These are phyloP conservation scores for Neotragus pygmaeus DNA, from an alignment of 2,113 vertebrate species.

Conservation along the genomic window DNA sequence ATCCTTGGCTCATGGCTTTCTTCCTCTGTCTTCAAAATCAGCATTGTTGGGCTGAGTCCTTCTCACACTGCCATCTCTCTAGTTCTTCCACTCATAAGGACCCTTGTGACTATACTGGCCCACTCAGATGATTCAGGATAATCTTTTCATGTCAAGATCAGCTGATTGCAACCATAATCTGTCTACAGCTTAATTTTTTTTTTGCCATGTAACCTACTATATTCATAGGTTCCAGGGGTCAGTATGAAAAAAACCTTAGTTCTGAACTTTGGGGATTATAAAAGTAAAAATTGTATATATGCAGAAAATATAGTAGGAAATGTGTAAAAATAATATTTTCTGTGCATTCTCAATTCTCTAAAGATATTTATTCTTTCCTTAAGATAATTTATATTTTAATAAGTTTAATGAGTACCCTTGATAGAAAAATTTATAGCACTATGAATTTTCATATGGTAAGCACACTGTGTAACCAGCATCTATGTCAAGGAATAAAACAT, in stretches of 20 bases:
- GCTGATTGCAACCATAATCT: not conserved
- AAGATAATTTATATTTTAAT: not conserved
- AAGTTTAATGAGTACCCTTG: not conserved
- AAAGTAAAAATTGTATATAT: not conserved
- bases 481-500: not conserved
- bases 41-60: not conserved
- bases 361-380: not conserved
- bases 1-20: not conserved
- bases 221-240: not conserved
- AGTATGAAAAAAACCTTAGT: not conserved
- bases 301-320: not conserved
- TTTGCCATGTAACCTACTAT: not conserved
- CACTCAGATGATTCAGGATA: too few species aligned
- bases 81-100: not conserved
- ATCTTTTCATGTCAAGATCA: not conserved
- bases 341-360: not conserved
- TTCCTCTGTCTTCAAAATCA: not conserved
- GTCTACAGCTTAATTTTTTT: not conserved
- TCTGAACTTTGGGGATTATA: slow-evolving; percentile 22
- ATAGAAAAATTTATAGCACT: not conserved
- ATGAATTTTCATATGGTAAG: not conserved
- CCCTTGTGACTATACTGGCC: not conserved
- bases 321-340: not conserved
- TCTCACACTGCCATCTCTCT: not conserved
- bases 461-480: not conserved